Conservation (phyloP, 2,113 vertebrate genomes). For the Mastomys coucha region DNA sequence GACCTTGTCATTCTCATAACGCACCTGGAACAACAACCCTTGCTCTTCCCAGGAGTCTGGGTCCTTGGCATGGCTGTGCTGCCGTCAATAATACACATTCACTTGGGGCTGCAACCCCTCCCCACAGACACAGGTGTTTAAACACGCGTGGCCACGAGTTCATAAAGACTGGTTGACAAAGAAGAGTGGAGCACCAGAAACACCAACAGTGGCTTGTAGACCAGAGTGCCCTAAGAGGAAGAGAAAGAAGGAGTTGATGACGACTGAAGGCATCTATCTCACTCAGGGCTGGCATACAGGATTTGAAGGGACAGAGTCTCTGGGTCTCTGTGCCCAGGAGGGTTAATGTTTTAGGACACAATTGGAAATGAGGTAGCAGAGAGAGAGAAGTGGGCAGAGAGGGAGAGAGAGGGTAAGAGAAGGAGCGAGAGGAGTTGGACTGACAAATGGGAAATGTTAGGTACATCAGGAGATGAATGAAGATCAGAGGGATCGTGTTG, state of each 20-base stretch:
- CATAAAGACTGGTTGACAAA: not conserved
- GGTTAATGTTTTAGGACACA: not conserved
- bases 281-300: not conserved
- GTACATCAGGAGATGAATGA: too few relatives aligned
- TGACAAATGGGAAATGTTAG: not conserved
- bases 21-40: not conserved
- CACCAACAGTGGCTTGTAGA: not conserved
- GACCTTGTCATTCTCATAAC: not conserved
- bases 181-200: not conserved
- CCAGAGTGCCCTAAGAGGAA: not conserved
- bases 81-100: not conserved
- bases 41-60: not conserved
- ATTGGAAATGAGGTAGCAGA: not conserved
- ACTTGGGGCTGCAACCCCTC: not conserved
- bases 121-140: not conserved
- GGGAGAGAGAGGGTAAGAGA: too few relatives aligned
- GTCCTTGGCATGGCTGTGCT: not conserved
- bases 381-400: not conserved
- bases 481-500: not conserved
- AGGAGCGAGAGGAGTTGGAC: not conserved
- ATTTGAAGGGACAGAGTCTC: not conserved
- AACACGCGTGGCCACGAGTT: not conserved
- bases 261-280: slow-evolving; percentile 1
- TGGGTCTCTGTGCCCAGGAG: not conserved
- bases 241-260: not conserved